Conservation (phyloP, 2,888 invertebrate genomes). For the Eupithecia subumbrata region DNA sequence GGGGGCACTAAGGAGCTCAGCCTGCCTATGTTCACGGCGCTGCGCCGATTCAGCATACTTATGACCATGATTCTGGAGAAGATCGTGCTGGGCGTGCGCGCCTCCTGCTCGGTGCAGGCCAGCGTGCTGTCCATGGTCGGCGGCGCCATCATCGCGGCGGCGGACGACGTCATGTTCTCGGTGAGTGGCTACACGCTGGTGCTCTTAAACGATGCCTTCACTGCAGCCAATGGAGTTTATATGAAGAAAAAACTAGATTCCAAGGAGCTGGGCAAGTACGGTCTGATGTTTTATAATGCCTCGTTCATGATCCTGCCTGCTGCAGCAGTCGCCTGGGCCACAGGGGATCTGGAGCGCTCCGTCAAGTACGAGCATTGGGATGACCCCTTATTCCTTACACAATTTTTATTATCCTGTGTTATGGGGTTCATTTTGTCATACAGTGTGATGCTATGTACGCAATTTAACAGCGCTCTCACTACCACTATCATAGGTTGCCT, state of each 20-base stretch:
- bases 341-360: slow-evolving; percentile 89
- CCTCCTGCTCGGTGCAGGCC: slow-evolving; percentile 91
- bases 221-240: slow-evolving; percentile 98
- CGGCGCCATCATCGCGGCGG: slow-evolving; percentile 96
- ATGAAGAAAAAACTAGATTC: slow-evolving; percentile 98
- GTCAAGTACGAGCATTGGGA: slow-evolving; percentile 89
- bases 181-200: slow-evolving; percentile 95
- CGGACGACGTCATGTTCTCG: slow-evolving; percentile 97
- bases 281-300: slow-evolving; percentile 96
- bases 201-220: slow-evolving; percentile 95
- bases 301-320: slow-evolving; percentile 94
- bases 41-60: slow-evolving; percentile 97
- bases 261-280: slow-evolving; percentile 96
- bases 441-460: slow-evolving; percentile 97
- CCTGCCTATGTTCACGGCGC: slow-evolving; percentile 98
- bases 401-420: slow-evolving; percentile 95
- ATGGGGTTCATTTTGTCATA: slow-evolving; percentile 99
- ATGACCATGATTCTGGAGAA: slow-evolving; percentile 99
- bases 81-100: slow-evolving; percentile 90
- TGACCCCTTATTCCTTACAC: slow-evolving; percentile 88
- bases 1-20: slow-evolving; percentile 98
- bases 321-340: slow-evolving; percentile 87
- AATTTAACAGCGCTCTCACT: slow-evolving; percentile 98
- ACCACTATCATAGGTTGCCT: slow-evolving; percentile 99
- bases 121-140: slow-evolving; percentile 98